Evolutionary conservation across 2,113 vertebrate genomes (phyloP), one percentile per base, ranked within the genome.

Genomic region (Gobius niger): DNA sequence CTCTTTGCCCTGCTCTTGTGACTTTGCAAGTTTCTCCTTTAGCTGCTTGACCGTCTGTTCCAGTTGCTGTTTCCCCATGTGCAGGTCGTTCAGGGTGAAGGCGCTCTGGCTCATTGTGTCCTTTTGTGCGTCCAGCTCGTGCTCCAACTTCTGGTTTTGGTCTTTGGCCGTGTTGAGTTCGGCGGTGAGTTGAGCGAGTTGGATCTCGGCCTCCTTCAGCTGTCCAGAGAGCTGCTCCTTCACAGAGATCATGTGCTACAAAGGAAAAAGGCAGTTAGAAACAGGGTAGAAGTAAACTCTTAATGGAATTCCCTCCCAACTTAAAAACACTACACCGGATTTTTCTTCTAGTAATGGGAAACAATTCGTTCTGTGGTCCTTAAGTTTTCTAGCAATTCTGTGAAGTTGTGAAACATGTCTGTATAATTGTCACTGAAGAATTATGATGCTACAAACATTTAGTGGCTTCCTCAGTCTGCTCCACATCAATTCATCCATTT

Each of bases 161-260:
- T 90, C 89, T 76, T 82, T 92, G 84, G 92, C 86, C 63, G 77
- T 67, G 65, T 86, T 88, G 24, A 96, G 84, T 56, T 96, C 93
- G 5, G 76, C 67, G 56, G 92, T 91, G 53, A 95, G 79, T 60
- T 87, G 82, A 34, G 67, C 80, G 47, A 94, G 75, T 70, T 92
- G 74, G 1, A 41, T 65, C 34, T 96, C 94, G 0, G 88, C 84
- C 76, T 96, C 93, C 44, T 80, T 91, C 63, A 89, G 91, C 47
- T 98, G 94, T 46, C 85, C 91, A 5, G 92, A 91, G 46, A 98
- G 90, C 76, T 96, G 95, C 65, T 98, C 95, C 87, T 96, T 99
- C 78, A 96, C 87, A 2, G 91, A 88, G 90, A 98, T 95, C 89
- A 99, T 75, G 71, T 96, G 96, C 97, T 99, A 16, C 44, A 3